phyloP scores from a whole-genome alignment of 2,888 invertebrate species.

The Microdon myrmicae region DNA sequence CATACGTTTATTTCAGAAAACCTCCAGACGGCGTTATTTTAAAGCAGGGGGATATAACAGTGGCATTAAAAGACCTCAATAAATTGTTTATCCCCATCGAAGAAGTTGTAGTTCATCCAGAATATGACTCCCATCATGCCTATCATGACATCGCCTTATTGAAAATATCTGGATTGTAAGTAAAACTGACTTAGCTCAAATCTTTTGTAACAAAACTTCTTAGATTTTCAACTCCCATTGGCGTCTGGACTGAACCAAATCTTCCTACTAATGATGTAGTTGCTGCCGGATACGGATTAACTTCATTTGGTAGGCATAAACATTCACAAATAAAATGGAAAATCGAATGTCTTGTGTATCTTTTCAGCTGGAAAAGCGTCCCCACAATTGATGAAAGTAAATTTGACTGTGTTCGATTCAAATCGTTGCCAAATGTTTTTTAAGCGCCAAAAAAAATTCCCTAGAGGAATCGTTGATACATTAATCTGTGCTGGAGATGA shows the following conservation, averaged over 20 bases:
- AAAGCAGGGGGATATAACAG: too few species aligned
- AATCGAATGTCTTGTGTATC: too few species aligned
- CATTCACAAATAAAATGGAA: too few species aligned
- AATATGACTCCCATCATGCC: slow-evolving; percentile 4
- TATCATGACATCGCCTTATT: slow-evolving; percentile 32
- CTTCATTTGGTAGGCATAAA: slow-evolving; percentile 14
- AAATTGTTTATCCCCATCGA: slow-evolving; percentile 2
- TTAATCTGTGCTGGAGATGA: slow-evolving; percentile 59
- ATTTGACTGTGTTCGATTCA: background rate
- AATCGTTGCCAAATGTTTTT: slow-evolving; percentile 7
- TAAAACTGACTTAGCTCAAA: too few species aligned
- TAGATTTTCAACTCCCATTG: background rate
- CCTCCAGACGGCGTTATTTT: background rate
- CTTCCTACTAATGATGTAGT: slow-evolving; percentile 3
- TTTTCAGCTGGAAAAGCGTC: slow-evolving; percentile 5
- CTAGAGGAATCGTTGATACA: slow-evolving; percentile 52
- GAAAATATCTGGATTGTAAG: background rate
- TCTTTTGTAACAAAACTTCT: too few species aligned
- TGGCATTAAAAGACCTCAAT: background rate
- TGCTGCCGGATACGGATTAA: slow-evolving; percentile 18
- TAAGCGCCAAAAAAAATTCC: slow-evolving; percentile 13
- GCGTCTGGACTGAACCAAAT: slow-evolving; percentile 12
- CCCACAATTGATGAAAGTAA: background rate
- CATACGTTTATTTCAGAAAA: slow-evolving; percentile 5
- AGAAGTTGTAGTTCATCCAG: slow-evolving; percentile 8